These are phyloP conservation scores for Schizopygopsis malacanthus DNA, from an alignment of 2,797 vertebrate genomes.

Conservation along the genomic window DNA sequence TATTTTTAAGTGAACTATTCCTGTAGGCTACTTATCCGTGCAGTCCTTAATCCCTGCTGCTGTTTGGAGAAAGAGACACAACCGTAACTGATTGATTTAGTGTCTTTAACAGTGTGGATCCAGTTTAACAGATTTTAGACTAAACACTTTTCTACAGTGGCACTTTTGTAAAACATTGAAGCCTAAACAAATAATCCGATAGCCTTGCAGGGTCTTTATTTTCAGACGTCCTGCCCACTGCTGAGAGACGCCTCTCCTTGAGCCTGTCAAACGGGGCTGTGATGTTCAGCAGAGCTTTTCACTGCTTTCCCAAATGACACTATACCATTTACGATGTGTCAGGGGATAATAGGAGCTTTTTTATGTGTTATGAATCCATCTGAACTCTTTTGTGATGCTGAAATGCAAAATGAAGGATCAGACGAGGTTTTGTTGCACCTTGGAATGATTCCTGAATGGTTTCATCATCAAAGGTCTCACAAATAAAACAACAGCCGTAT, in stretches of 20 bases:
- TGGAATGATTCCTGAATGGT: conserved; percentile 60
- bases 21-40: neutral
- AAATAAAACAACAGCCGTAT: neutral
- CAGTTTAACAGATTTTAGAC: neutral
- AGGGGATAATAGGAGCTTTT: neutral
- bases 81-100: neutral
- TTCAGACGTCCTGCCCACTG: neutral
- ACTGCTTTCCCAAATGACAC: neutral
- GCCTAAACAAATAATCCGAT: neutral
- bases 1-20: neutral
- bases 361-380: conserved; percentile 19
- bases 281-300: conserved; percentile 22
- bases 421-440: conserved; percentile 46
- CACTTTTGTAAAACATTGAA: conserved; percentile 2
- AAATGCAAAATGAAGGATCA: conserved; percentile 59
- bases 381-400: conserved; percentile 28
- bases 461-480: conserved; percentile 55
- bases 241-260: neutral
- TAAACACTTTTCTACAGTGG: neutral
- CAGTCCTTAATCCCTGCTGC: neutral
- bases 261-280: neutral
- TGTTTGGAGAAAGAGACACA: neutral
- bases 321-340: neutral
- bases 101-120: neutral
- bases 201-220: neutral